Evolutionary conservation across 2,113 vertebrate species (phyloP).

Genomic region (Helogale parvula): DNA sequence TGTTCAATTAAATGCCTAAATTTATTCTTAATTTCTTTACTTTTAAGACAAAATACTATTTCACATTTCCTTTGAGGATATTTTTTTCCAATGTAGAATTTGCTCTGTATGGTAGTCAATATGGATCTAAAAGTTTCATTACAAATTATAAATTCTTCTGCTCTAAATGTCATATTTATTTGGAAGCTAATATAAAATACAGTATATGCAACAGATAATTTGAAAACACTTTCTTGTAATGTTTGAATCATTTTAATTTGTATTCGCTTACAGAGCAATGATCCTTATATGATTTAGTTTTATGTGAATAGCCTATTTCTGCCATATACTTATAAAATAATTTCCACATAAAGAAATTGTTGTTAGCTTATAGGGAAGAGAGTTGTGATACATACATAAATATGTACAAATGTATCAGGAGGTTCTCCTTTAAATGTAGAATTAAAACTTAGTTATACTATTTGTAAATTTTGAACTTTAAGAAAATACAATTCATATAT

Average conservation of each 20-base stretch:
- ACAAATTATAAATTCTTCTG: slow-evolving; percentile 8
- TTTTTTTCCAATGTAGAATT: neutral
- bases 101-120: neutral
- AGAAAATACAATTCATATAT: neutral
- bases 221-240: slow-evolving; percentile 45
- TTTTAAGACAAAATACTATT: slow-evolving; percentile 40
- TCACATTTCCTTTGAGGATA: slow-evolving; percentile 46
- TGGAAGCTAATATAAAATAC: slow-evolving; percentile 26
- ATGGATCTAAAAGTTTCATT: neutral
- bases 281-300: slow-evolving; percentile 5
- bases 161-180: neutral
- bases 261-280: neutral
- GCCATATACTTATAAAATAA: neutral
- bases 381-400: neutral
- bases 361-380: slow-evolving; percentile 12
- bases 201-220: slow-evolving; percentile 1
- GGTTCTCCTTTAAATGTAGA: neutral
- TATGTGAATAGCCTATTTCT: slow-evolving; percentile 44
- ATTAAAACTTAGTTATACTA: neutral
- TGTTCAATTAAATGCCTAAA: neutral
- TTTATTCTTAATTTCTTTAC: neutral
- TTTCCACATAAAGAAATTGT: slow-evolving; percentile 16
- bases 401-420: neutral
- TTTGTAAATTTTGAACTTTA: neutral
- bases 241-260: slow-evolving; percentile 38